Base-by-base conservation (phyloP, 2,113 vertebrate species). In the Tretioscincus oriximinensis region DNA sequence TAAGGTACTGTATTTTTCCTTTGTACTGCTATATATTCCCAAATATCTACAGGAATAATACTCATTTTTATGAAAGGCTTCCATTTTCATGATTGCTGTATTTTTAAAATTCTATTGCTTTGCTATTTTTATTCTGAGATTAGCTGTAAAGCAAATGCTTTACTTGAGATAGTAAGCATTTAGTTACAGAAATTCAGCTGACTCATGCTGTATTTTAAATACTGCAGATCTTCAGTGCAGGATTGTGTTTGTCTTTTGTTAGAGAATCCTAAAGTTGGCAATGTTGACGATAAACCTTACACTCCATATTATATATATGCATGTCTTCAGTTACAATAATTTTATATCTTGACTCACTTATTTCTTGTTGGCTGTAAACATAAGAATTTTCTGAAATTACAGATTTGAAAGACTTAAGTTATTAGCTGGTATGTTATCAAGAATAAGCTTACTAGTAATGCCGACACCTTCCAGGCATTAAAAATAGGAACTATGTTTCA, bases 1-100 rank as follows among this genome's bases (percentile, higher is more conserved):
- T 99, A 98, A 99, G 98, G 95, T 93, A 87, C 90, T 94, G 76
- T 90, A 79, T 89, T 95, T 93, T 86, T 92, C 91, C 81, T 90
- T 91, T 87, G 35, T 80, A 73, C 84, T 86, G 84, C 82, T 80
- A 77, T 91, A 81, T 90, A 87, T 61, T 84, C 65, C 69, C 86
- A 82, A 79, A 89, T 89, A 24, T 12, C 84, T 85, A 80, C 71
- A 82, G 81, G 77, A 79, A 4, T 14, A 81, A 58, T 54, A 81
- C 72, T 45, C 80, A 45, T 73, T 76, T 64, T 70, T 31, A 81
- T 69, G 68, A 71, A 82, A 84, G 1, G 73, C 86, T 72, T 12
- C 81, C 54, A 47, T 41, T 76, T 28, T 84, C 78, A 84, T 83
- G 73, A 1, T 49, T 75, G 7, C 22, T 18, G 4, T 47, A n/a